Evolutionary conservation across 2,888 invertebrate species (phyloP).

Genomic region (Tinea semifulvella): DNA sequence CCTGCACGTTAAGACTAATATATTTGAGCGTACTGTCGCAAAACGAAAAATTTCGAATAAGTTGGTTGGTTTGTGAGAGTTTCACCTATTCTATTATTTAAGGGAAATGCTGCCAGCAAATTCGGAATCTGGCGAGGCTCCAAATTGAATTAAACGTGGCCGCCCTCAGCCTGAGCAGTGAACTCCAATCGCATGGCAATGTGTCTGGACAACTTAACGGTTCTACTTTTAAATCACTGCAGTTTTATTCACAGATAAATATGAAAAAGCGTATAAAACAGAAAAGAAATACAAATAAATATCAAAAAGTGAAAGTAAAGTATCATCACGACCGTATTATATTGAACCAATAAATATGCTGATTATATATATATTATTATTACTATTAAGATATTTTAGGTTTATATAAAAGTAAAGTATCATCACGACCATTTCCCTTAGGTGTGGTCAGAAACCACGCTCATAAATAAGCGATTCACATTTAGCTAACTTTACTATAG

Average conservation of each 20-base stretch:
- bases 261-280: no score
- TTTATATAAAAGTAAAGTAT: no score
- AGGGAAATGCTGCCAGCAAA: slow-evolving; percentile 50
- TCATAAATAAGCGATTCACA: no score
- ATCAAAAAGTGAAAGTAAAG: neutral
- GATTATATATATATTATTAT: no score
- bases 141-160: slow-evolving; percentile 60
- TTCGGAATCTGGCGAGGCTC: slow-evolving; percentile 53
- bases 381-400: no score
- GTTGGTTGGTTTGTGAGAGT: slow-evolving; percentile 13
- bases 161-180: slow-evolving; percentile 27
- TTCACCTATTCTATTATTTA: slow-evolving; percentile 51
- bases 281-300: no score
- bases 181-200: slow-evolving; percentile 45
- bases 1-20: neutral
- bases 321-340: no score
- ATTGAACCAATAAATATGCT: no score
- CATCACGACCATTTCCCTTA: no score
- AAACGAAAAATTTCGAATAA: slow-evolving; percentile 9
- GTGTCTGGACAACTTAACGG: slow-evolving; percentile 20
- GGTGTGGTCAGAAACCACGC: no score
- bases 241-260: neutral
- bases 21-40: slow-evolving; percentile 3
- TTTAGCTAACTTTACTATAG: no score
- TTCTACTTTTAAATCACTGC: slow-evolving; percentile 12